Base-by-base conservation (phyloP, 2,113 vertebrate genomes). In the Origma solitaria region DNA sequence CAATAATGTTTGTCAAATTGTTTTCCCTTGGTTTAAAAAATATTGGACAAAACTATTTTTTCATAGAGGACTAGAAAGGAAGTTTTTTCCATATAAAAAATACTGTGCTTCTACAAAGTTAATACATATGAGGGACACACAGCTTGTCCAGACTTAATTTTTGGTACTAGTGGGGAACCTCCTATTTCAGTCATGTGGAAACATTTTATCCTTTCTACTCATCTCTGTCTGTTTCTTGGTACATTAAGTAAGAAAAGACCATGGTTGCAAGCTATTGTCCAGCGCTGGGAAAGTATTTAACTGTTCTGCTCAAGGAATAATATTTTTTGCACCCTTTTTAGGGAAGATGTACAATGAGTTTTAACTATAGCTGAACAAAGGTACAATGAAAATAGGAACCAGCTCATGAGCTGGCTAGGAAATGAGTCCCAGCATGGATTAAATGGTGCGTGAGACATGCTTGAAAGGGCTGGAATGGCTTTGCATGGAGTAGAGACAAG, bases 231-330 rank as follows among this genome's bases (percentile, higher is more conserved):
- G 72, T 76, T 54, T 83, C 56, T 77, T 49, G 27, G 71, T 80
- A 86, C 64, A 66, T 78, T 42, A 86, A 81, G 37, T 42, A 86
- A 81, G 42, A 42, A 85, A 68, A 95, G 53, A 16, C 44, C 91
- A 84, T 91, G 90, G 92, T 87, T 94, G 78, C 61, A 96, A 87
- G 15, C 72, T 82, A 50, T 94, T 94, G 89, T 89, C 80, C 69
- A 78, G 72, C 37, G 75, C 33, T 78, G 69, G 33, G 53, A 89
- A 95, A 94, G 30, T 72, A 96, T 86, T 91, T 53, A 70, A 72
- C 25, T 91, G 23, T 38, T 87, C 27, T 83, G 20, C 66, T 87
- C 44, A 56, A 85, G 49, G 57, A 91, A 91, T 49, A 77, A 28
- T 25, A 40, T 11, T 27, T 51, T 91, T 79, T 68, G 33, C 45